Base-by-base conservation (phyloP, 2,797 vertebrate species). In the Dendrocincla tyrannina region DNA sequence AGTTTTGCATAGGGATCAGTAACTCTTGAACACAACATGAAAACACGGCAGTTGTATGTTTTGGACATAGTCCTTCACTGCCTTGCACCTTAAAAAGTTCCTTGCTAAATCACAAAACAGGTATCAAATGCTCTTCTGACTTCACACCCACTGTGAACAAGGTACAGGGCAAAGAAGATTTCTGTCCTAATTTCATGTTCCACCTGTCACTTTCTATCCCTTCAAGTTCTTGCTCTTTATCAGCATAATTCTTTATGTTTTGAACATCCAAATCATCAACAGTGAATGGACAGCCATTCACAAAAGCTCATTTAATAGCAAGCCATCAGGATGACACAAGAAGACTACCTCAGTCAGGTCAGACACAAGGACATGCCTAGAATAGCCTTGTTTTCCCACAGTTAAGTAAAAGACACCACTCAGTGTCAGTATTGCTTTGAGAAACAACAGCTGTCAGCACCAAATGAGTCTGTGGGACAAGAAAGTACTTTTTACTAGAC, bases 341-440 rank as follows among this genome's bases (percentile, higher is more conserved):
- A 86, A 15, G 73, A 86, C 86, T 84, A 91, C 88, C 95, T 94
- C 80, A 90, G 42, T 22, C 50, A 90, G 59, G 42, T 88, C 77
- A 88, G 80, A 44, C 39, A 30, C 37, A 56, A 79, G 59, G 74
- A 73, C 13, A 33, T 37, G 74, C 47, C 80, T 88, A 55, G 50
- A 92, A 72, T 1, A 91, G 64, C 41, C 32, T 92, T 9, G 4
- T 85, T 95, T 91, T 70, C 89, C 56, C 80, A 28, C 44, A 74
- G 53, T 28, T 50, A 47, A 63, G 30, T 75, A 55, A 69, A 72
- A 75, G 47, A 58, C 46, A 60, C 41, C 46, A 53, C 46, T 75
- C 47, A 6, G 7, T 37, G 15, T 53, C 56, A 74, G 44, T 58
- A 47, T 75, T 69, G 70, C 74, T 90, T 78, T 81, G 63, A 86